These are phyloP conservation scores for Holocentrus rufus DNA, from an alignment of 2,797 vertebrate species.

Conservation along the genomic window DNA sequence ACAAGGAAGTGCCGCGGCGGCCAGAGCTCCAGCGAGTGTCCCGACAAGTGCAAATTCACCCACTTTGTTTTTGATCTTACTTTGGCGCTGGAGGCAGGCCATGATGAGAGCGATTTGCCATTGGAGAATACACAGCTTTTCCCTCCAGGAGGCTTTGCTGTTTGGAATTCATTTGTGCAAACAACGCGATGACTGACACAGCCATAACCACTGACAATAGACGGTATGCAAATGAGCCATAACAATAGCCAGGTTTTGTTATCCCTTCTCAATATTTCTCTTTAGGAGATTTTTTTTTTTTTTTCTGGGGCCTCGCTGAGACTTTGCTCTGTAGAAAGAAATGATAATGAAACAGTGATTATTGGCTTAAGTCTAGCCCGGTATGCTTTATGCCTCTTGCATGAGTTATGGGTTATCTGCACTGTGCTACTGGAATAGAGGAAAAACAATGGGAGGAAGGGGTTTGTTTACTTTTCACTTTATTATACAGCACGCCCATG, in stretches of 20 bases:
- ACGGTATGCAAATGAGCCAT: constrained; percentile 49
- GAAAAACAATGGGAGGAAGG: too few species aligned
- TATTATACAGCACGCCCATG: too few species aligned
- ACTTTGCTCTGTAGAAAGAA: constrained; percentile 18
- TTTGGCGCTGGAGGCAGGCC: constrained; percentile 3
- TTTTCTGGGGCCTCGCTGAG: constrained; percentile 9
- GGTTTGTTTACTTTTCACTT: too few species aligned
- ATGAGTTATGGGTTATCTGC: too few species aligned
- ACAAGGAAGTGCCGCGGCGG: background rate
- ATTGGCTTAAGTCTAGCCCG: background rate
- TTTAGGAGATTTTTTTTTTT: constrained; percentile 40
- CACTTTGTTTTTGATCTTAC: too few species aligned
- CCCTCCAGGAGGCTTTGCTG: constrained; percentile 24
- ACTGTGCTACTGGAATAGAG: too few species aligned
- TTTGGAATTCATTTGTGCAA: constrained; percentile 38
- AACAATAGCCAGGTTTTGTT: constrained; percentile 37
- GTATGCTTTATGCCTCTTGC: too few species aligned
- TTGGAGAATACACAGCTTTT: background rate
- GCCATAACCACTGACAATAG: constrained; percentile 42
- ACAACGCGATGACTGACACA: constrained; percentile 34
- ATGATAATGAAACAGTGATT: background rate
- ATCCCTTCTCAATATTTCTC: constrained; percentile 39
- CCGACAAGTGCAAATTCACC: too few species aligned
- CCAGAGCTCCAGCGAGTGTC: background rate
- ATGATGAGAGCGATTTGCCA: background rate